Percentiles rank a stretch among this genome's conserved stretches.
Conservation (phyloP, 64 coral and sea anemone genomes). For the Porites australiensis region DNA sequence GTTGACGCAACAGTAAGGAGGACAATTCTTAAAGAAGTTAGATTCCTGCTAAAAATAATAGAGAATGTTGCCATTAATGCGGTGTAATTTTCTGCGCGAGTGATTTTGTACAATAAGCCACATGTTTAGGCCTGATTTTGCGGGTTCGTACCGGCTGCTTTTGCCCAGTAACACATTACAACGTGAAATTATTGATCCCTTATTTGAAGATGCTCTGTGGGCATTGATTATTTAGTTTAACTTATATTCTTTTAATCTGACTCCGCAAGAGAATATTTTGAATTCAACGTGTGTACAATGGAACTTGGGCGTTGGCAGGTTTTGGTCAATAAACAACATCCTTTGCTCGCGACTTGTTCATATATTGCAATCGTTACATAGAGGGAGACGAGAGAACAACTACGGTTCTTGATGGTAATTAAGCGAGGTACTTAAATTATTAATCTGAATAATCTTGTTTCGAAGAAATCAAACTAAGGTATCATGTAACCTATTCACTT, state of each 20-base stretch:
- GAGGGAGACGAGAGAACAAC: too few relatives aligned
- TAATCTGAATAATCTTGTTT: neutral
- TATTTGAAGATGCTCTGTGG: constrained; percentile 12
- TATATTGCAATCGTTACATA: too few relatives aligned
- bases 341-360: too few relatives aligned
- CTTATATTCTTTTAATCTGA: neutral
- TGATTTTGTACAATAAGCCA: constrained; percentile 40
- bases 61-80: constrained; percentile 26
- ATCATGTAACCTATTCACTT: neutral
- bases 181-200: neutral
- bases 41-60: neutral
- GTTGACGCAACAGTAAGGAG: neutral
- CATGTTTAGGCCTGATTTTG: constrained; percentile 23
- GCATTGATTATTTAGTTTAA: constrained; percentile 23
- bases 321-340: too few relatives aligned
- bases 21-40: neutral
- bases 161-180: constrained; percentile 47
- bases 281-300: neutral
- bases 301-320: neutral
- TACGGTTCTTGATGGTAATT: too few relatives aligned
- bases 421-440: neutral
- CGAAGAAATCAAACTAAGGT: neutral
- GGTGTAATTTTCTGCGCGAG: constrained; percentile 42
- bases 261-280: neutral
- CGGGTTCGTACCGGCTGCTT: constrained; percentile 16